Evolutionary conservation across 2,888 invertebrate species (phyloP), one percentile per base, ranked within the genome.

Genomic region (Hirtodrosophila cameraria): DNA sequence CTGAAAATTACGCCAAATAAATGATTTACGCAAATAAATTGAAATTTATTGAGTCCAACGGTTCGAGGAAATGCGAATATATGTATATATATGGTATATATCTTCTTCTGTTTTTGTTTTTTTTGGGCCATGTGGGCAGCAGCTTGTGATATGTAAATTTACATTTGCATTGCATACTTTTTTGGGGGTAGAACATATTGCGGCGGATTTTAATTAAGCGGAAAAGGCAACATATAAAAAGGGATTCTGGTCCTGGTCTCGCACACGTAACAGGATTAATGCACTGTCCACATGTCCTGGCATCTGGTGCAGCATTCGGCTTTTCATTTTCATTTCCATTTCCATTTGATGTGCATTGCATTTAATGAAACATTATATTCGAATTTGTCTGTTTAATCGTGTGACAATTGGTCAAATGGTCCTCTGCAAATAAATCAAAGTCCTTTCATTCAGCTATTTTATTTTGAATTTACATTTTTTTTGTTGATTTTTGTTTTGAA

Each of bases 1-100:
- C 84, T 86, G 81, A 81, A 88, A 88, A 88, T 88, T 88, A 83
- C 84, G 86, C 66, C 85, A 88, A 88, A 89, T 88, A 89, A 90
- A 89, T 89, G 88, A 89, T 90, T 89, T 90, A 90, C 89, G 83
- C 87, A 89, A 89, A 88, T 89, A 90, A 90, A 90, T 89, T 85
- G 86, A 78, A 88, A 89, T 88, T 88, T 88, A 86, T 88, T 77
- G 87, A 87, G 72, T 66, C 60, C 74, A 60, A 77, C 64, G 77
- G 63, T 63, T 67, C 57, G 18, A 16, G 28, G 12, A 50, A 12
- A 18, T 36, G 4, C 42, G 9, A 48, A 42, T 35, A 33, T 15
- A 16, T 20, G n/a, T 2, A n/a, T 30, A 15, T 13, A 49, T 38
- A 23, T 48, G n/a, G n/a, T 33, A 25, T 53, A 45, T 53, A 30